phyloP scores from a whole-genome alignment of 2,797 vertebrate species.

The Staurois parvus region DNA sequence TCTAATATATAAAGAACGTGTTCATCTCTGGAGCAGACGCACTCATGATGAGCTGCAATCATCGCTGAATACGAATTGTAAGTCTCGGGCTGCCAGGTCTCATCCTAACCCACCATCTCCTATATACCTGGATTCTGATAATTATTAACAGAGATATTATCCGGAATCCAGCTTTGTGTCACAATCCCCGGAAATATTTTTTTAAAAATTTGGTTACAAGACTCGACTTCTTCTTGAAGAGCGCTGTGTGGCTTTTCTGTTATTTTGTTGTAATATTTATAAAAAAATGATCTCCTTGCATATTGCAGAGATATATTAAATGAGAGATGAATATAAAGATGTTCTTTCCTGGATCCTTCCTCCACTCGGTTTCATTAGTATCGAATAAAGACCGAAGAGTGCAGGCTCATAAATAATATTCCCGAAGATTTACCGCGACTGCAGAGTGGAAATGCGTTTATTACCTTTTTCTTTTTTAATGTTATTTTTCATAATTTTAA shows the following conservation, averaged over 20 bases:
- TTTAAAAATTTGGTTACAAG: neutral
- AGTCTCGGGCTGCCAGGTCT: neutral
- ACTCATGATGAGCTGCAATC: slow-evolving; percentile 6
- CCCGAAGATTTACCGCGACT: neutral
- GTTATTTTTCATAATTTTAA: no score
- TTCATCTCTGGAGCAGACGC: slow-evolving; percentile 2
- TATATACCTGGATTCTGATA: slow-evolving; percentile 31
- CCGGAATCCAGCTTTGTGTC: neutral
- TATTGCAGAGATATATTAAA: neutral
- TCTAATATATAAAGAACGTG: neutral
- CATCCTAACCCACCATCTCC: neutral
- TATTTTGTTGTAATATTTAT: slow-evolving; percentile 16
- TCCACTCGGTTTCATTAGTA: neutral
- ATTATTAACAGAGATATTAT: slow-evolving; percentile 24
- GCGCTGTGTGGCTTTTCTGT: neutral
- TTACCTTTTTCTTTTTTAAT: neutral
- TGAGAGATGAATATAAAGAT: neutral
- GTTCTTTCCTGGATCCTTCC: neutral
- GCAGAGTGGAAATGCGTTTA: neutral
- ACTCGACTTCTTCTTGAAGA: neutral
- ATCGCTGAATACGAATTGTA: neutral
- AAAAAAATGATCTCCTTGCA: neutral
- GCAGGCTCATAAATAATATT: neutral
- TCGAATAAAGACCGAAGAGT: neutral
- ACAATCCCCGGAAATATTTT: slow-evolving; percentile 13